Conservation (phyloP, 2,888 invertebrate genomes). For the Xanthia togata region DNA sequence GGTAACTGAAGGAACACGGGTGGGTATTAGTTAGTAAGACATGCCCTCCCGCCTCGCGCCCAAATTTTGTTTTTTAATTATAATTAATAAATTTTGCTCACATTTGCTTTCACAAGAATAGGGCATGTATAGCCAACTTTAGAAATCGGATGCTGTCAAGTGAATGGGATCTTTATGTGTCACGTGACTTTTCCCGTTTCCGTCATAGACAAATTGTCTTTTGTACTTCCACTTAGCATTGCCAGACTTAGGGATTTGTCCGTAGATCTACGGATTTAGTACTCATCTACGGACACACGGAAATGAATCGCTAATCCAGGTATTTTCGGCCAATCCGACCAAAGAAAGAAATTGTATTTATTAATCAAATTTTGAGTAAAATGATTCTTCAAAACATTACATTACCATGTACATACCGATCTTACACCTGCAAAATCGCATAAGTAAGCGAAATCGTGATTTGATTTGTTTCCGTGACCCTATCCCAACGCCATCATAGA, state of each 20-base stretch:
- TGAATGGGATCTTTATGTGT: slow-evolving; percentile 54
- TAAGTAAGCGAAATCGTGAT: too few relatives aligned
- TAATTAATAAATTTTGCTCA: neutral
- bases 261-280: neutral
- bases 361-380: neutral
- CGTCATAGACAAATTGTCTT: slow-evolving; percentile 76
- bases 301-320: neutral
- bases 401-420: too few relatives aligned
- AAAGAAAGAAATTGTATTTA: neutral
- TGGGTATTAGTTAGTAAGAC: too few relatives aligned
- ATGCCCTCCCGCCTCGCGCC: too few relatives aligned
- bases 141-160: slow-evolving; percentile 23
- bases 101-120: neutral
- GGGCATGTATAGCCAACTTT: neutral
- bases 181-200: slow-evolving; percentile 73
- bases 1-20: too few relatives aligned
- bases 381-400: neutral
- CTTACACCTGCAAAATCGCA: too few relatives aligned
- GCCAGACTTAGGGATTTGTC: neutral
- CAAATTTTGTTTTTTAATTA: too few relatives aligned
- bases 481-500: too few relatives aligned
- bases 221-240: slow-evolving; percentile 78
- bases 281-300: neutral
- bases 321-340: neutral
- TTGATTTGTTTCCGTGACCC: too few relatives aligned